phyloP scores from a whole-genome alignment of 2,888 invertebrate genomes.

The Muschampia plurimacula region DNA sequence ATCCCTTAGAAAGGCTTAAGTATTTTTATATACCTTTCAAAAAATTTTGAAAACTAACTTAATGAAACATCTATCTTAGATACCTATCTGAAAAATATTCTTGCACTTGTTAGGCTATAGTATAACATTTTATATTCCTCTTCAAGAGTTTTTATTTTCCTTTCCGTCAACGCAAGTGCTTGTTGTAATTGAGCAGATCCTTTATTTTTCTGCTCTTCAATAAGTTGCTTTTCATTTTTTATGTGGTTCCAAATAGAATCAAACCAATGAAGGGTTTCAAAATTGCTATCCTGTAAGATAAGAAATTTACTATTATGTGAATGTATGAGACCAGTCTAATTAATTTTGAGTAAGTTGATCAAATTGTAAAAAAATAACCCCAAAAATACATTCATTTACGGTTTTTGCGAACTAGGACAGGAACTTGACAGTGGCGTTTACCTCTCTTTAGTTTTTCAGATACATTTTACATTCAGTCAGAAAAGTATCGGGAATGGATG shows the following conservation, averaged over 20 bases:
- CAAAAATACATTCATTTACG: too few relatives aligned
- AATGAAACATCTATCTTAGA: background rate
- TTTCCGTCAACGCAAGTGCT: conserved; percentile 95
- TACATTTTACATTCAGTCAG: too few relatives aligned
- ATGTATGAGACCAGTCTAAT: background rate
- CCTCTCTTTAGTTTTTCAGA: too few relatives aligned
- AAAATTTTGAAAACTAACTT: background rate
- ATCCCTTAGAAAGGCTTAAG: too few relatives aligned
- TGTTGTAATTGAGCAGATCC: conserved; percentile 96
- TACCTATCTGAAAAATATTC: conserved; percentile 94
- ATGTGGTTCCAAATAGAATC: conserved; percentile 93
- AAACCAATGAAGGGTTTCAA: conserved; percentile 98
- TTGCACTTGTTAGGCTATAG: conserved; percentile 96
- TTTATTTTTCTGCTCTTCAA: conserved; percentile 87
- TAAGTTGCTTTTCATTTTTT: conserved; percentile 83
- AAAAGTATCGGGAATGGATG: too few relatives aligned
- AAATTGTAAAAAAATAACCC: too few relatives aligned
- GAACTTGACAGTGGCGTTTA: too few relatives aligned
- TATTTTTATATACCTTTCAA: background rate
- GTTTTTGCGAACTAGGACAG: too few relatives aligned
- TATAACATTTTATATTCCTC: conserved; percentile 96
- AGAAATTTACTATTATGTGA: conserved; percentile 20
- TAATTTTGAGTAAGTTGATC: too few relatives aligned
- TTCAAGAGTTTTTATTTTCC: conserved; percentile 89
- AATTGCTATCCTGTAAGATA: conserved; percentile 87